Conservation (phyloP, 2,797 vertebrate species). For the Eulemur mongoz region DNA sequence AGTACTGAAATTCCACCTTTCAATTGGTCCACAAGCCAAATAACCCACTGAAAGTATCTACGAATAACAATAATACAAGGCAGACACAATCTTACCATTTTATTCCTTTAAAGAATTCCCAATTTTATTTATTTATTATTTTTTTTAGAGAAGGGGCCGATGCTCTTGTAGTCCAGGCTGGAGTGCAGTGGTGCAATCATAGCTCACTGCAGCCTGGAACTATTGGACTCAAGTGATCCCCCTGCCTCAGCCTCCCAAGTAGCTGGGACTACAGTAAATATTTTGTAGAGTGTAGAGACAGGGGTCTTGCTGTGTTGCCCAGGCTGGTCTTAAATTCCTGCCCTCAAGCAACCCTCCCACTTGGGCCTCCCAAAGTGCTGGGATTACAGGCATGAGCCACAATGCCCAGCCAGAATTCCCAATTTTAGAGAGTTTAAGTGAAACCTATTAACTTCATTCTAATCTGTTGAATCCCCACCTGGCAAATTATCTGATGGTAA, state of each 20-base stretch:
- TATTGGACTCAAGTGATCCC: neutral
- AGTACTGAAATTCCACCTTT: conserved; percentile 13
- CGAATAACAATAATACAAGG: neutral
- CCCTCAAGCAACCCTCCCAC: neutral
- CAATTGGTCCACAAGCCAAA: neutral
- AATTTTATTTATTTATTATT: neutral
- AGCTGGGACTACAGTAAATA: neutral
- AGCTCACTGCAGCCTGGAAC: neutral
- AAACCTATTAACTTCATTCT: neutral
- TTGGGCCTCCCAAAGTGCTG: neutral
- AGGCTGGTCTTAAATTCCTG: neutral
- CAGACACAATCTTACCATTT: neutral
- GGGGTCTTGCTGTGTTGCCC: neutral
- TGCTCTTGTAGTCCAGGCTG: neutral
- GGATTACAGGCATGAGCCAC: neutral
- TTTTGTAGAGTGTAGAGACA: neutral
- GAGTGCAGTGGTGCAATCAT: neutral
- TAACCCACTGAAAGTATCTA: neutral
- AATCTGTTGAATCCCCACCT: neutral
- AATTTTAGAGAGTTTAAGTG: neutral
- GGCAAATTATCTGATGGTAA: neutral
- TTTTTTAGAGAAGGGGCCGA: neutral
- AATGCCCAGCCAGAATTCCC: neutral
- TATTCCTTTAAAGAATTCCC: neutral
- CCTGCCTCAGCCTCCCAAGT: neutral